Base-by-base conservation (phyloP, 2,888 invertebrate species). In the Melanostoma scalare region DNA sequence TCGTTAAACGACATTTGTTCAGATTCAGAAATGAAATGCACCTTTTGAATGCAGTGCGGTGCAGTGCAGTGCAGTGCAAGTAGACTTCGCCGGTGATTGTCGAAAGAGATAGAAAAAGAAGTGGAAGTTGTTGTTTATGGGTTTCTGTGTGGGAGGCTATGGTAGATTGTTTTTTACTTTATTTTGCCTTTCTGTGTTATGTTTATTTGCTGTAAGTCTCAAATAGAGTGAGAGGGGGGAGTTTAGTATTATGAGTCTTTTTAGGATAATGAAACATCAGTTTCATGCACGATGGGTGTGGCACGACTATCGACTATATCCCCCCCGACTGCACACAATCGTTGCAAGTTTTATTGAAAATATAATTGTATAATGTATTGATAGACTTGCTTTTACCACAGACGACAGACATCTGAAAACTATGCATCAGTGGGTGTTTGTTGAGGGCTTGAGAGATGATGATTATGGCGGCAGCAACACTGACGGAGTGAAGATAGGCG, bases 1-100 rank as follows among this genome's bases (percentile, higher is more conserved):
- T 72, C 71, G 46, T 76, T 81, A 71, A 81, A 81, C 67, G 60
- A 77, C 77, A 77, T 73, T 72, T 77, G 72, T 76, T 72, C 77
- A 72, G 67, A 72, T 61, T 81, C 31, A 31, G 31, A 80, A 44
- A 58, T 60, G 55, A 68, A 77, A 73, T 82, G 81, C 81, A 77
- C 77, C 77, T 81, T 72, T 55, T 4, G 55, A 77, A 55, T 72
- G 72, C 76, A 72, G 40, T 61, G 42, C 20, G 20, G 33, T 35
- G 9, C 33, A 42, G 4, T 46, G 44, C 10, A 44, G 10, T 6
- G 44, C 42, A 60, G 60, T 60, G 44, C 36, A 35, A 8, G 44
- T n/a, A 33, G 3, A 33, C 31, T 10, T 60, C 10, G 50, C 31
- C 31, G 35, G n/a, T 44, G 40, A 6, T 20, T 65, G 31, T 58